Percentiles rank a stretch among this genome's conserved stretches.
These are phyloP conservation scores for Pterophyllum scalare DNA, from an alignment of 2,113 vertebrate species.

Conservation along the genomic window DNA sequence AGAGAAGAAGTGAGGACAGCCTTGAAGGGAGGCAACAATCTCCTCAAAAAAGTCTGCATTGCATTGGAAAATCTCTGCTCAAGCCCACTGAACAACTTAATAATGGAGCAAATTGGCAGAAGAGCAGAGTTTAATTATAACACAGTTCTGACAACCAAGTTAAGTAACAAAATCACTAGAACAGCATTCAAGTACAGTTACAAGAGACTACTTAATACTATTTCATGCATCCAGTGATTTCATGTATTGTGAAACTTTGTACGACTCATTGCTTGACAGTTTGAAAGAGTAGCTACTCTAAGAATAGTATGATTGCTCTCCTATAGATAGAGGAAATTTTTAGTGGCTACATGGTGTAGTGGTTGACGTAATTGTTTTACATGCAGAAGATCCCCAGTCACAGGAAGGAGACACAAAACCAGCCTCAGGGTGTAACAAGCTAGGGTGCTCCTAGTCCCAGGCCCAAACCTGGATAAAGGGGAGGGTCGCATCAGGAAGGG, in stretches of 20 bases:
- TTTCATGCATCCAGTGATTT: neutral
- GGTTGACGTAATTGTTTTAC: neutral
- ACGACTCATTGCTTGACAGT: neutral
- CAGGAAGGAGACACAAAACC: neutral
- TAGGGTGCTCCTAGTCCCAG: neutral
- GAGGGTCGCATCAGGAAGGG: neutral
- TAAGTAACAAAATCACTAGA: neutral
- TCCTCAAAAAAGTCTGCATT: neutral
- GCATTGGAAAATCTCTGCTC: conserved; percentile 1
- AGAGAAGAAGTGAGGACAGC: conserved; percentile 23
- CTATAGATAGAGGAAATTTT: neutral
- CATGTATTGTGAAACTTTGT: neutral
- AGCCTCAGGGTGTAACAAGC: neutral
- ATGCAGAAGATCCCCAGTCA: neutral
- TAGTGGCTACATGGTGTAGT: neutral
- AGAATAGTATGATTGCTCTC: neutral
- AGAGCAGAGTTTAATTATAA: no score
- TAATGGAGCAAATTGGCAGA: neutral
- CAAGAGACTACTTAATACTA: neutral
- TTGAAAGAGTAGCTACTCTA: neutral
- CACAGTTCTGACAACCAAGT: neutral
- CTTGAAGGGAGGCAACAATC: neutral
- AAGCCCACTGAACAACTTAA: neutral
- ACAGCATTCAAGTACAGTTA: neutral
- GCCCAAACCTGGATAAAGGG: neutral